phyloP scores from a whole-genome alignment of 2,888 invertebrate species.

The Morpho helenor region DNA sequence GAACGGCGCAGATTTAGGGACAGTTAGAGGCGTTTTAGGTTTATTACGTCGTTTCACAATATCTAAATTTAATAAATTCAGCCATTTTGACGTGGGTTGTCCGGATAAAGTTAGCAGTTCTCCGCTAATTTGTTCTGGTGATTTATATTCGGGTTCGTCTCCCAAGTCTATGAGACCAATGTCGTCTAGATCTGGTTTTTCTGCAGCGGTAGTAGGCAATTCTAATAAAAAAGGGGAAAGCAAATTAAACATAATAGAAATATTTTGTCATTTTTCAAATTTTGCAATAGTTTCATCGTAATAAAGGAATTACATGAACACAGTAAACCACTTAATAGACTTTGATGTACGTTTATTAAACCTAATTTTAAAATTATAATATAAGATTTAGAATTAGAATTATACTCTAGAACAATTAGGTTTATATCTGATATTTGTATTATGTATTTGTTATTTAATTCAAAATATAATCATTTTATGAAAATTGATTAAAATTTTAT shows the following conservation, averaged over 20 bases:
- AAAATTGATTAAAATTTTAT: too few species aligned
- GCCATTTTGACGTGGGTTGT: conserved; percentile 93
- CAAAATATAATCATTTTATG: not conserved
- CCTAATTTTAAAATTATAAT: too few species aligned
- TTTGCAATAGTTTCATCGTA: not conserved
- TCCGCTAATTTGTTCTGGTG: conserved; percentile 86
- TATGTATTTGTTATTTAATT: too few species aligned
- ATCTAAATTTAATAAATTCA: conserved; percentile 92
- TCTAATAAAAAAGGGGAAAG: conserved; percentile 36
- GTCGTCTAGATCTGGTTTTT: conserved; percentile 67
- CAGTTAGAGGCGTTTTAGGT: conserved; percentile 90
- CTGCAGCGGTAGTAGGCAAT: conserved; percentile 66
- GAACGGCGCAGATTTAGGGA: conserved; percentile 95
- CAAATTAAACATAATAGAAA: not conserved
- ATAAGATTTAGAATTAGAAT: too few species aligned
- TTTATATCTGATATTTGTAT: too few species aligned
- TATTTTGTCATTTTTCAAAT: not conserved
- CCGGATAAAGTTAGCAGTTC: conserved; percentile 92
- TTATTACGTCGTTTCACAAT: conserved; percentile 93
- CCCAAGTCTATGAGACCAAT: conserved; percentile 58
- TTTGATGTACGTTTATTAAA: too few species aligned
- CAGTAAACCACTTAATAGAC: too few species aligned
- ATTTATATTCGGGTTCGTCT: conserved; percentile 81
- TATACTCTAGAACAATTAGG: too few species aligned
- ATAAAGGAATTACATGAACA: too few species aligned